A percentile compares a stretch with the other conserved stretches of the same genome.
Evolutionary conservation across 2,888 invertebrate genomes (phyloP).

Genomic region (Resseliella maxima): DNA sequence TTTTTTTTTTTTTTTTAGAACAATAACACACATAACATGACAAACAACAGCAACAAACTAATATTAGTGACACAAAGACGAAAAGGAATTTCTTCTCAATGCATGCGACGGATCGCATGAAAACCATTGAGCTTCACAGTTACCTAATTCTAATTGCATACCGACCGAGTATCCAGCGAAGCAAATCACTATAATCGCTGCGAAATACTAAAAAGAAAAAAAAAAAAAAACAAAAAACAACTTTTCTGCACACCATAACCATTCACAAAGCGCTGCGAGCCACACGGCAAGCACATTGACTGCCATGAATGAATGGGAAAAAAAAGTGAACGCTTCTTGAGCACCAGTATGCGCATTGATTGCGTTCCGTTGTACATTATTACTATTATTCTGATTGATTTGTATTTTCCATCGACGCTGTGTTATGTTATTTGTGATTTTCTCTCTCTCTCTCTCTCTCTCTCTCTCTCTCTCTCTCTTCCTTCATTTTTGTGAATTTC

Average conservation of each 20-base stretch:
- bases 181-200: constrained; percentile 48
- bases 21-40: constrained; percentile 13
- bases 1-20: neutral
- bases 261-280: constrained; percentile 25
- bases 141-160: constrained; percentile 30
- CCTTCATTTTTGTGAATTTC: constrained; percentile 18
- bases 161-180: constrained; percentile 28
- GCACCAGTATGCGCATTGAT: neutral
- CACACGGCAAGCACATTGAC: neutral
- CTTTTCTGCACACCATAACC: neutral
- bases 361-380: constrained; percentile 3
- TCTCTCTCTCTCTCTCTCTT: too few relatives aligned
- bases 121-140: constrained; percentile 28
- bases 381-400: constrained; percentile 5
- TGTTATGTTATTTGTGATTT: neutral
- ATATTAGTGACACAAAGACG: neutral
- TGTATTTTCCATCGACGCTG: neutral
- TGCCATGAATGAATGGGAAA: neutral
- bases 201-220: neutral
- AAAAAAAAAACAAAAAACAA: neutral
- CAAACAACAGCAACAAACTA: neutral
- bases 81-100: neutral
- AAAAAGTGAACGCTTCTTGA: constrained; percentile 30
- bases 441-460: too few relatives aligned
- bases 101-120: neutral